A percentile compares a stretch with the other conserved stretches of the same genome.
Evolutionary conservation across 2,113 vertebrate species (phyloP).

Genomic region (Hypanus sabinus): DNA sequence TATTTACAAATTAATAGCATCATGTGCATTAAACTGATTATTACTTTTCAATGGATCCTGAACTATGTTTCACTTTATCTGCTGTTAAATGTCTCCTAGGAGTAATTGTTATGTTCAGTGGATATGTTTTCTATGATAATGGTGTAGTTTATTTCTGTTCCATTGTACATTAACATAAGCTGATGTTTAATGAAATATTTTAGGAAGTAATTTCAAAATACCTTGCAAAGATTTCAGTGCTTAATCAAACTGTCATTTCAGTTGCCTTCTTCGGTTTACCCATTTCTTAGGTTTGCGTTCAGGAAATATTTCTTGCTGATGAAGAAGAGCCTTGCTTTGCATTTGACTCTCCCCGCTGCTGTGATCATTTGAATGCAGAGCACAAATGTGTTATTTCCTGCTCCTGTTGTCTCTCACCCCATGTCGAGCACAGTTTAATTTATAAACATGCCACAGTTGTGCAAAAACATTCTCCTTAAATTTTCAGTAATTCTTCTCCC

Average conservation of each 20-base stretch:
- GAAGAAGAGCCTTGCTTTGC: not conserved
- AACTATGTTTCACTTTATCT: not conserved
- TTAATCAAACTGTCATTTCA: not conserved
- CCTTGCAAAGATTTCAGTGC: not conserved
- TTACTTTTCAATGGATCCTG: not conserved
- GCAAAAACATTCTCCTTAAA: not conserved
- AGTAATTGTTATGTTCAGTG: slow-evolving; percentile 2
- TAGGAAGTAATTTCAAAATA: slow-evolving; percentile 11
- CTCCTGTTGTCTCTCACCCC: not conserved
- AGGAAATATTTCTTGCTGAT: not conserved
- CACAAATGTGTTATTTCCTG: not conserved
- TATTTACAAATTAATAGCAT: not conserved
- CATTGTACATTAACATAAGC: not conserved
- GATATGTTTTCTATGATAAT: not conserved
- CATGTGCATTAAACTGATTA: not conserved
- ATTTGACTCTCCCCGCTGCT: not conserved
- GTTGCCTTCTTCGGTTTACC: not conserved
- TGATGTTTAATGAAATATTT: not conserved
- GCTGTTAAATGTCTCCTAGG: not conserved
- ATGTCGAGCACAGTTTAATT: not conserved
- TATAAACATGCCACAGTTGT: not conserved
- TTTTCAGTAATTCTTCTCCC: not conserved
- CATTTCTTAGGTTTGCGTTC: not conserved
- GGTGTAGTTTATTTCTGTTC: not conserved
- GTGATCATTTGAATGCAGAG: not conserved